Base-by-base conservation (phyloP, 2,113 vertebrate species). In the Gobio gobio region DNA sequence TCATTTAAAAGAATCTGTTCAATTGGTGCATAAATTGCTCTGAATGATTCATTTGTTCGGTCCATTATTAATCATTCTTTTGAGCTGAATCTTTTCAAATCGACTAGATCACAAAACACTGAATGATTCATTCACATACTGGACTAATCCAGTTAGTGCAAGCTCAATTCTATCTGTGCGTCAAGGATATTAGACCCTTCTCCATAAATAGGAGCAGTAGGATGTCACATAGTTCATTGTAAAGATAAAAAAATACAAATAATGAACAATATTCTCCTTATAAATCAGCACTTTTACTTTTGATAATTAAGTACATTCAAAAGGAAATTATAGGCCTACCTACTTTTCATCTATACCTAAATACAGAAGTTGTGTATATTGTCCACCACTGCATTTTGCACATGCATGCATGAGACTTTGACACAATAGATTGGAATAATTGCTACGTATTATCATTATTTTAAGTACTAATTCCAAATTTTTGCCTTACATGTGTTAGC, bases 401-500 rank as follows among this genome's bases (percentile, higher is more conserved):
- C 20, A 56, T 24, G 59, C 0, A 1, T 61, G 59, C 22, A 61
- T 24, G 51, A 18, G 18, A 56, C 51, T 56, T 56, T 14, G 13
- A 51, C 49, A 51, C 49, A 51, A 5, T 49, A 2, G 16, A 54
- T 20, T 54, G 51, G 16, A 56, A 54, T 24, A n/a, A 61, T 61
- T 24, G n/a, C 22, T 61, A 24, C 10, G 12, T 61, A 72, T 36
- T 68, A 18, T 59, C 56, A 18, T 20, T 68, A 68, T 33, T 70
- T 75, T 0, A 29, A 56, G 10, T 16, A 24, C 13, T 54, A 40
- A 29, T 45, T 72, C 59, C 68, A 73, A 70, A 80, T 64, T 24
- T 73, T 24, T 54, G 0, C 70, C 47, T 70, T 82, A 64, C 82
- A 85, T 78, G n/a, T 75, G 43, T 83, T 29, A 80, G 54, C 16